Base-by-base conservation (phyloP, 2,888 invertebrate genomes). In the Dioctria rufipes region DNA sequence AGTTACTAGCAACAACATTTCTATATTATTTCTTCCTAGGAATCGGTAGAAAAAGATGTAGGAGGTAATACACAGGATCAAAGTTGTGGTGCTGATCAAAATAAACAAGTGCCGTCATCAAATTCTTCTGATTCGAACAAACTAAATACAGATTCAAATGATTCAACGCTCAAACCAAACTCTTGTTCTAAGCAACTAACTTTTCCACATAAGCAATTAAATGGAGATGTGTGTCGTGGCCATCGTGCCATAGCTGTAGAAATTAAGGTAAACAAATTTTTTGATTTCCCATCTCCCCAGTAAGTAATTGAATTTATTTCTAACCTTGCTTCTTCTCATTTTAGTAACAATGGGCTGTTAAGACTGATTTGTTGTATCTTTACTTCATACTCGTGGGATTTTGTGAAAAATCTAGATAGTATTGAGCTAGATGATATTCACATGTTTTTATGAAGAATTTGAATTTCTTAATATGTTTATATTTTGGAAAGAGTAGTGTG, bases 351-450 rank as follows among this genome's bases (percentile, higher is more conserved):
- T 39, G 63, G 61, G 63, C 77, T 77, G 37, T 63, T 49, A 77
- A 77, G 77, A 77, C 77, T 77, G 77, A 77, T 77, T 77, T 77
- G 63, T 77, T 77, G 51, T 77, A 63, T 63, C 63, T 46, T 75
- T 75, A 25, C 46, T 25, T 42, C 49, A 37, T 58, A 49, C 25
- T 54, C 25, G 58, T 49, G 39, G 13, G 46, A 63, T 51, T 77
- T 5, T 46, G 4, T 46, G 63, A 4, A 61, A 77, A 77, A 63
- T 63, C 51, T 63, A 46, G 51, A 77, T 77, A 61, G 51, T 77
- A 63, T 77, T 77, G 49, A 63, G 63, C 46, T 8, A 46, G 49
- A n/a, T n/a, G n/a, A 63, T 77, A 61, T 63, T 63, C 42, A 37
- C 25, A 60, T 63, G 46, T 63, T 77, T 77, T 63, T 63, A 63